Base-by-base conservation (phyloP, 2,113 vertebrate species). In the Pygoscelis antarcticus region DNA sequence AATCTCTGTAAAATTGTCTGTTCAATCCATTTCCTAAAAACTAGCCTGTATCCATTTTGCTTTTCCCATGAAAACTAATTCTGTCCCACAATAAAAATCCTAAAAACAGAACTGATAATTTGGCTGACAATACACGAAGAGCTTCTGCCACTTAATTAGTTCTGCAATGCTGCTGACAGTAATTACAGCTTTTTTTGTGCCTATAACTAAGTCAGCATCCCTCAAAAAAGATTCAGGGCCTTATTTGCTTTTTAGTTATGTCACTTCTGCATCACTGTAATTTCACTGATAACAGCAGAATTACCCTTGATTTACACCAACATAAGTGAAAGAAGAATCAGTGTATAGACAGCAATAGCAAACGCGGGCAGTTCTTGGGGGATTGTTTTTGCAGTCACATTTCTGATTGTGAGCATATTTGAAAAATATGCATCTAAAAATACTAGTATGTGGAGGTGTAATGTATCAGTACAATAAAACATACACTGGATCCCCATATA, bases 161-260 rank as follows among this genome's bases (percentile, higher is more conserved):
- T 95, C 94, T 94, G 87, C 77, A 91, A 17, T 74, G 69, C 89
- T 96, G 68, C 65, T 96, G 84, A 93, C 89, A 94, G 93, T 91
- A 93, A 95, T 94, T 93, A 89, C 65, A 94, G 72, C n/a, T 64
- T 78, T 86, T 89, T 92, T 87, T 93, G 54, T 97, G 87, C 82
- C 93, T 82, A 49, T 89, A 95, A 94, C 80, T 74, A 95, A 95
- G 89, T 80, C 86, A 81, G 74, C 81, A 84, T 82, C 52, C 38
- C 36, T 91, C 91, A 87, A 78, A 93, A 89, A 89, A 85, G 60
- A 91, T 58, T 71, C 44, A 42, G 36, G 44, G 32, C 61, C 36
- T 78, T 82, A 87, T 82, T 74, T 91, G 87, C 47, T 89, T 83
- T 61, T 57, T 52, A 71, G 72, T 79, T 90, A 30, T 91, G 78